These are phyloP conservation scores for Boulengeromyrus knoepffleri DNA, from an alignment of 2,113 vertebrate species.

Conservation along the genomic window DNA sequence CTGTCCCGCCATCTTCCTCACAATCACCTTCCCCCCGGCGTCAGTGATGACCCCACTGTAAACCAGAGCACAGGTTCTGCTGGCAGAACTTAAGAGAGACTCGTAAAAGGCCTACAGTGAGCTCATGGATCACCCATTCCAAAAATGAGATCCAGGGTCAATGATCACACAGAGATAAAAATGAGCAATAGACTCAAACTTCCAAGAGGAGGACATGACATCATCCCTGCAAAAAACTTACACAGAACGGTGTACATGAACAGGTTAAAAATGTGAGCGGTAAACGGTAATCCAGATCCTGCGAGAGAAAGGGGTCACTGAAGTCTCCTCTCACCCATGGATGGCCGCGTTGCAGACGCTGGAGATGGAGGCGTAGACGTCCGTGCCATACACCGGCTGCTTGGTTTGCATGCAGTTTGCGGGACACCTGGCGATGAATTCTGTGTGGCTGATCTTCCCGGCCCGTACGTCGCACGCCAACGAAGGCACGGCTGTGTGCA, in stretches of 20 bases:
- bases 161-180: not conserved
- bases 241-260: not conserved
- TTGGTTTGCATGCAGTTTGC: constrained; percentile 78
- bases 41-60: constrained; percentile 79
- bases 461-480: constrained; percentile 85
- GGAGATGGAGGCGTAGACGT: constrained; percentile 87
- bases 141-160: not conserved
- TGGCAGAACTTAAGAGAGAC: not conserved
- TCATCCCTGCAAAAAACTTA: not conserved
- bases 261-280: not conserved
- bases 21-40: constrained; percentile 84
- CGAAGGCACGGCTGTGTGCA: constrained; percentile 70
- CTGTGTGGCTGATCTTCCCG: constrained; percentile 80
- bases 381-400: constrained; percentile 83
- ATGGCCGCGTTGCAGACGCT: constrained; percentile 89
- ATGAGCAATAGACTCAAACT: not conserved
- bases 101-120: not conserved
- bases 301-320: not conserved
- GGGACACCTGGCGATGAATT: constrained; percentile 90
- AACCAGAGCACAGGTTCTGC: not conserved
- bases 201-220: not conserved
- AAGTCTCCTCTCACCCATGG: constrained; percentile 71
- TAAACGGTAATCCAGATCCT: not conserved
- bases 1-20: constrained; percentile 84
- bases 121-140: not conserved